These are phyloP conservation scores for Drosophila merina DNA, from an alignment of 2,888 invertebrate species.

Conservation along the genomic window DNA sequence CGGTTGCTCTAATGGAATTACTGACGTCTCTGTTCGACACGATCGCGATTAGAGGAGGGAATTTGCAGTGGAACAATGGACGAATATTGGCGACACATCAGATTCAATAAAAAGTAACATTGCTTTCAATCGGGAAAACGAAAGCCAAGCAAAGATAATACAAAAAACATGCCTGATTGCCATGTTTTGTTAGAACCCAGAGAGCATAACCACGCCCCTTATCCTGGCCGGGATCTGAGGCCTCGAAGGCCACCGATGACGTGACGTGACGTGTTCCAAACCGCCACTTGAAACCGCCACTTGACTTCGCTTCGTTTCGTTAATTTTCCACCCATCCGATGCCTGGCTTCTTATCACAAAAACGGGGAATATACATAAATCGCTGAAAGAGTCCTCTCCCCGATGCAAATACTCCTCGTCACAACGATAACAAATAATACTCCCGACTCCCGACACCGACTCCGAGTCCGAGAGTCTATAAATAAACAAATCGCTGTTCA, in stretches of 20 bases:
- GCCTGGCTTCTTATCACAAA: constrained; percentile 34
- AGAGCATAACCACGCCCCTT: constrained; percentile 15
- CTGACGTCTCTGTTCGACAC: constrained; percentile 11
- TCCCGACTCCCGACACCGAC: no score
- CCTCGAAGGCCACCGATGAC: constrained; percentile 44
- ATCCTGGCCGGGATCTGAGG: constrained; percentile 13
- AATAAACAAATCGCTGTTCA: constrained; percentile 30
- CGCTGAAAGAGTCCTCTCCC: constrained; percentile 26
- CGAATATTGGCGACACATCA: neutral
- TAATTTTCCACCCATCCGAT: constrained; percentile 45
- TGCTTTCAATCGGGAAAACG: neutral
- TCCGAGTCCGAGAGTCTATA: constrained; percentile 13
- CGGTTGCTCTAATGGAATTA: constrained; percentile 13
- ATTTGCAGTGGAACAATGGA: constrained; percentile 3
- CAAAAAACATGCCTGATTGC: no score
- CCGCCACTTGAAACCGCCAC: constrained; percentile 22
- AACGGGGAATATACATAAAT: constrained; percentile 7
- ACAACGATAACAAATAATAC: constrained; percentile 36
- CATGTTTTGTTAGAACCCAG: no score
- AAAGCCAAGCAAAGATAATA: neutral
- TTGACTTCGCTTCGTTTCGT: constrained; percentile 35
- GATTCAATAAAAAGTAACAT: neutral
- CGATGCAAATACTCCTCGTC: constrained; percentile 35
- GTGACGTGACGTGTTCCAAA: constrained; percentile 26
- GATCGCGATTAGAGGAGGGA: constrained; percentile 7